phyloP scores from a whole-genome alignment of 2,888 invertebrate species.

The Drosophila villosipedis region DNA sequence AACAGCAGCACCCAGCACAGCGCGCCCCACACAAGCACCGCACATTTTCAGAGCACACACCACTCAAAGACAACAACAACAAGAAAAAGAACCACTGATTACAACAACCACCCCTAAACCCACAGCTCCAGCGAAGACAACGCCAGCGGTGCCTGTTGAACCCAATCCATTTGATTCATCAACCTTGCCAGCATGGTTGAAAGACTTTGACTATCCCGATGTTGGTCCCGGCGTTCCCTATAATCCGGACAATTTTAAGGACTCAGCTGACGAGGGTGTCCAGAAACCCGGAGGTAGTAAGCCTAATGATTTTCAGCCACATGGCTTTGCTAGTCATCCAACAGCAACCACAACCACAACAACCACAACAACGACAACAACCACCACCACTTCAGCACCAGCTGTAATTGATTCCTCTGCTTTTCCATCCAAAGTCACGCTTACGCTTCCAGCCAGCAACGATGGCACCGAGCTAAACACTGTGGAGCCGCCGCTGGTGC shows the following conservation, averaged over 20 bases:
- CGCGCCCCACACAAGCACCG: slow-evolving; percentile 49
- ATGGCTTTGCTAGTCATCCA: slow-evolving; percentile 48
- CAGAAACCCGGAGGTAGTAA: slow-evolving; percentile 54
- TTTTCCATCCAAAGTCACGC: slow-evolving; percentile 80
- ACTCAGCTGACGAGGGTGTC: slow-evolving; percentile 11
- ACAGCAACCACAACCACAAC: slow-evolving; percentile 31
- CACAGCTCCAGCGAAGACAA: slow-evolving; percentile 55
- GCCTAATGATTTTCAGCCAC: slow-evolving; percentile 63
- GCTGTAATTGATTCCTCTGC: slow-evolving; percentile 62
- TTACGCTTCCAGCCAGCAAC: slow-evolving; percentile 68
- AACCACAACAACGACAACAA: slow-evolving; percentile 28
- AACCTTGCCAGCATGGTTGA: slow-evolving; percentile 82
- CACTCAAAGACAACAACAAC: slow-evolving; percentile 47
- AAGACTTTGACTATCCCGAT: slow-evolving; percentile 83
- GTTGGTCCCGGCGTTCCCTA: slow-evolving; percentile 84
- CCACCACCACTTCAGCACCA: slow-evolving; percentile 62
- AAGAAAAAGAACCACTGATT: slow-evolving; percentile 33
- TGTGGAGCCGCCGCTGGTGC: slow-evolving; percentile 68
- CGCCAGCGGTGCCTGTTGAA: slow-evolving; percentile 52
- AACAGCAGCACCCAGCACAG: slow-evolving; percentile 32
- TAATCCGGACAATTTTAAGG: slow-evolving; percentile 60
- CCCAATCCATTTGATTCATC: slow-evolving; percentile 77
- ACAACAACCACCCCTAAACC: slow-evolving; percentile 35
- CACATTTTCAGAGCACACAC: slow-evolving; percentile 41
- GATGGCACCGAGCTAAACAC: slow-evolving; percentile 42